Conservation (phyloP, 2,888 invertebrate species). For the Tipula confusa region DNA sequence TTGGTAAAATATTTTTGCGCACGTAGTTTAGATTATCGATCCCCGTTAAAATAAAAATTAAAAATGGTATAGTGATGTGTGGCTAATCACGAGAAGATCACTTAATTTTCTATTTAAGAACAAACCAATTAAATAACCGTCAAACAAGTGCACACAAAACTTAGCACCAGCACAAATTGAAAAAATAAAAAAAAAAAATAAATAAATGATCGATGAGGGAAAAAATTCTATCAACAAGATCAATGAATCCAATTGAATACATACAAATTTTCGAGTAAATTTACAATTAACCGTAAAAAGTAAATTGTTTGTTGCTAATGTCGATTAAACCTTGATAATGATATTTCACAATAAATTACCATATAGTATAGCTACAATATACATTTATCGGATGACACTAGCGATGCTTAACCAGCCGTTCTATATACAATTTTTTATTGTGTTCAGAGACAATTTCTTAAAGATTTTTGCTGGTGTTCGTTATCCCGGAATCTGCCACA, state of each 20-base stretch:
- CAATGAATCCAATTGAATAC: neutral
- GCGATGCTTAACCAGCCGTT: constrained; percentile 20
- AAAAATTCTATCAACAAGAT: neutral
- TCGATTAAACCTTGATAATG: neutral
- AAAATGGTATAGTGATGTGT: neutral
- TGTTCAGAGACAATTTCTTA: neutral
- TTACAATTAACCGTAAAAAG: constrained; percentile 1
- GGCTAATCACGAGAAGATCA: neutral
- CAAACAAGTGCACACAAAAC: neutral
- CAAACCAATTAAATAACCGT: neutral
- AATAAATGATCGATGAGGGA: neutral
- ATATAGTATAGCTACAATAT: neutral
- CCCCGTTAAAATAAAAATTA: neutral
- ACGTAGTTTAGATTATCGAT: neutral
- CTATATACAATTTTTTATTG: neutral
- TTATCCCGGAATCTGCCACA: no score
- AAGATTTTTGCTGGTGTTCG: neutral
- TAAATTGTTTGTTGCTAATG: neutral
- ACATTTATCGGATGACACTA: neutral
- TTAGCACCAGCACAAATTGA: no score
- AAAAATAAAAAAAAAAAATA: neutral
- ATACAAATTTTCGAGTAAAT: neutral
- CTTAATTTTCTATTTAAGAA: neutral
- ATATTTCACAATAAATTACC: constrained; percentile 25
- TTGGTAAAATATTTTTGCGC: neutral